phyloP scores from a whole-genome alignment of 2,113 vertebrate genomes.

The Chlorodrepanis virens region DNA sequence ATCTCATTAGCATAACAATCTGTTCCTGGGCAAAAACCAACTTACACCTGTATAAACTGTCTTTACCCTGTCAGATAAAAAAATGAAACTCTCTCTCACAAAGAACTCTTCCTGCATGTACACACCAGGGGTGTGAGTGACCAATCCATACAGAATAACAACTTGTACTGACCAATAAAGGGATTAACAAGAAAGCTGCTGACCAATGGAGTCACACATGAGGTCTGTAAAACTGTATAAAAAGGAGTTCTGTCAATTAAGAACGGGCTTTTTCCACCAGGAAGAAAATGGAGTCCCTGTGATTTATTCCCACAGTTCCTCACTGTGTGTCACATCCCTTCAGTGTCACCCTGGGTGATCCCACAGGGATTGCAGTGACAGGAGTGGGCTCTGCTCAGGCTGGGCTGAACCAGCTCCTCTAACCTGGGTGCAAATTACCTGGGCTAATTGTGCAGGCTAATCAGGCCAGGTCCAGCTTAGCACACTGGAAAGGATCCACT shows the following conservation, averaged over 20 bases:
- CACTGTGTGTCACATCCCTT: not conserved
- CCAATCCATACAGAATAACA: not conserved
- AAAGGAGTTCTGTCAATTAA: not conserved
- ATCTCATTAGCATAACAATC: not conserved
- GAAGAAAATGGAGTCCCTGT: not conserved
- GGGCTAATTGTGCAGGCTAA: not conserved
- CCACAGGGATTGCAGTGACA: not conserved
- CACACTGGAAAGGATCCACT: not conserved
- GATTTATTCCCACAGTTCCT: not conserved
- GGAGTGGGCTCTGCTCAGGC: not conserved
- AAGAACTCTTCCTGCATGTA: not conserved
- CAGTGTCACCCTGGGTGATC: not conserved
- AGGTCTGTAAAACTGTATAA: not conserved
- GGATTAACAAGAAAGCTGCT: not conserved
- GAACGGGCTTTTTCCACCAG: not conserved
- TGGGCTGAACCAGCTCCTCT: not conserved
- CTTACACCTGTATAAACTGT: not conserved
- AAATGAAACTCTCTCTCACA: not conserved
- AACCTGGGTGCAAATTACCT: too few relatives aligned
- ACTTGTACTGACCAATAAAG: not conserved
- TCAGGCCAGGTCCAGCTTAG: not conserved
- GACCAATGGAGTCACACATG: not conserved
- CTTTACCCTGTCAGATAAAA: not conserved
- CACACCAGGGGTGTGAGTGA: not conserved
- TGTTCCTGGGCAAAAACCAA: not conserved